A percentile compares a stretch with the other conserved stretches of the same genome.
These are phyloP conservation scores for Agrotis clavis DNA, from an alignment of 2,888 invertebrate genomes.

Conservation along the genomic window DNA sequence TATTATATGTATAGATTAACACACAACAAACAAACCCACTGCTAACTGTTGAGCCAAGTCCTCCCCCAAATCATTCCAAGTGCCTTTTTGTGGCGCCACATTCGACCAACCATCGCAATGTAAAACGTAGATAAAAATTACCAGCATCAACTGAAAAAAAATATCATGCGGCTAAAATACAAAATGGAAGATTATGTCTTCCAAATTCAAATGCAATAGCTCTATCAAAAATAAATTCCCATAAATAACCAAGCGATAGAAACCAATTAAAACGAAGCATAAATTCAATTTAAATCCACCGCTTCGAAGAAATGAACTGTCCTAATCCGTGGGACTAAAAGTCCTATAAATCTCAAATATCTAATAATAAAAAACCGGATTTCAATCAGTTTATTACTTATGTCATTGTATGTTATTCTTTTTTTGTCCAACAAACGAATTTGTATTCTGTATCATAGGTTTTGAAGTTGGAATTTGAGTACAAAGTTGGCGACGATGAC, in stretches of 20 bases:
- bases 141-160: no score
- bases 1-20: no score
- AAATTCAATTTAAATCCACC: constrained; percentile 51
- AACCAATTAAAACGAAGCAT: constrained; percentile 47
- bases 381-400: constrained; percentile 59
- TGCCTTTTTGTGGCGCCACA: no score
- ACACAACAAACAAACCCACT: no score
- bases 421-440: constrained; percentile 9
- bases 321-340: constrained; percentile 45
- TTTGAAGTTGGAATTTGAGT: constrained; percentile 17
- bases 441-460: constrained; percentile 19
- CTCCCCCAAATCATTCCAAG: no score
- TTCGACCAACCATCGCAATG: no score
- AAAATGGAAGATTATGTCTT: no score
- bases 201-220: neutral
- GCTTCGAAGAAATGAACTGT: constrained; percentile 49
- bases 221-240: constrained; percentile 25
- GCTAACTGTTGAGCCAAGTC: no score
- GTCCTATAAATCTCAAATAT: constrained; percentile 57
- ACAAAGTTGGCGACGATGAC: constrained; percentile 25
- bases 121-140: no score
- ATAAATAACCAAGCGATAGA: constrained; percentile 17
- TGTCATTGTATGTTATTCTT: constrained; percentile 59
- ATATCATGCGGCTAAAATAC: no score
- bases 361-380: constrained; percentile 59